Evolutionary conservation across 2,888 invertebrate genomes (phyloP).

Genomic region (Seira sanloemensis): DNA sequence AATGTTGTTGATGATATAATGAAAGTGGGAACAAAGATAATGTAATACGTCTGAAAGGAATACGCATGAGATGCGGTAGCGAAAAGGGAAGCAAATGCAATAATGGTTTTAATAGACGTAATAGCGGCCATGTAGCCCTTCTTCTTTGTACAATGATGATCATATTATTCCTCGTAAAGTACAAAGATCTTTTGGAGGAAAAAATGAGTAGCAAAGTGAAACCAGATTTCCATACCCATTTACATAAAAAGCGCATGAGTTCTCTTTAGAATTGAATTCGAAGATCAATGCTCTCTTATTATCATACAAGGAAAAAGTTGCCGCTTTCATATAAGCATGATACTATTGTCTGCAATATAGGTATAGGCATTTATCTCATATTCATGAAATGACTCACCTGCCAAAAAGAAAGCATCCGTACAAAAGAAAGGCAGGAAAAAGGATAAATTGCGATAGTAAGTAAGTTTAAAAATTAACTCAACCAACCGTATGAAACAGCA

Average conservation of each 20-base stretch:
- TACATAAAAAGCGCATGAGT: constrained; percentile 58
- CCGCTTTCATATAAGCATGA: too few species aligned
- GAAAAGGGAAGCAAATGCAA: constrained; percentile 35
- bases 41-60: constrained; percentile 12
- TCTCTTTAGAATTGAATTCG: constrained; percentile 52
- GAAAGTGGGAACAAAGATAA: constrained; percentile 1
- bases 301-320: neutral
- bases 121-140: constrained; percentile 23
- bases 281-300: constrained; percentile 42
- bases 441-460: constrained; percentile 26
- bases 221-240: constrained; percentile 56
- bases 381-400: constrained; percentile 58
- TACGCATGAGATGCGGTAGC: neutral
- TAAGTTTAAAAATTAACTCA: constrained; percentile 51
- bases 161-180: neutral
- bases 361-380: constrained; percentile 45
- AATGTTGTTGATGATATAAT: constrained; percentile 12
- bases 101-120: constrained; percentile 44
- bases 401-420: constrained; percentile 20
- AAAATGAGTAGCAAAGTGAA: constrained; percentile 34
- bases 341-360: too few species aligned
- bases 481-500: constrained; percentile 38
- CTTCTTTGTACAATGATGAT: constrained; percentile 5
- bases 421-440: neutral
- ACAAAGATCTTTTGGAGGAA: constrained; percentile 30